Evolutionary conservation across 1,140 invertebrate genomes (phyloP), one percentile per base, ranked within the genome.

Genomic region (Drosophila funebris): DNA sequence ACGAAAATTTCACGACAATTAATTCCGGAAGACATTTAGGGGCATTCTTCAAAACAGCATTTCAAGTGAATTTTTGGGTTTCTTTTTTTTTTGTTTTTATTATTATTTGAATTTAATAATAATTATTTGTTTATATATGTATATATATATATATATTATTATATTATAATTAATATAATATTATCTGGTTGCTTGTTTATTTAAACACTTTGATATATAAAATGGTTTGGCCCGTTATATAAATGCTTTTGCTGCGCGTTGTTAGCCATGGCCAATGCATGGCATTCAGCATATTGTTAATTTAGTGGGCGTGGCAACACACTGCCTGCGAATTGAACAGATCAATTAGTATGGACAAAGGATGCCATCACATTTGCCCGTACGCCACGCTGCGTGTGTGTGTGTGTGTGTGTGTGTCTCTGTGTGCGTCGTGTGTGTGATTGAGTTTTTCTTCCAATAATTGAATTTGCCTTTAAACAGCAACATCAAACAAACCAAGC

Each of bases 1-100:
- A 91, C 90, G 90, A 91, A 91, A 91, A 91, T 91, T 91, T 91
- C 90, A 91, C 90, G 90, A 91, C 90, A 90, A 90, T 91, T 91
- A 72, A 91, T 91, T 91, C 90, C 90, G 90, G 90, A 90, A 91
- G 90, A 91, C 90, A 91, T 91, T 91, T 87, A 84, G 83, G 85
- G 76, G 74, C 75, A 81, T 71, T 78, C 70, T 80, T 56, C 44
- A 57, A 67, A 64, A 64, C 60, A 66, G 58, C 73, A 75, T 63
- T 75, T 71, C 58, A 63, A 56, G 29, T 71, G 44, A 52, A 69
- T 67, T 62, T 62, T 70, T 8, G 27, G 31, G 27, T 53, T n/a
- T 70, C 63, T 46, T 44, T 54, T 58, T 68, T 58, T 33, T 50
- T 75, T 57, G 39, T 48, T 69, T 22, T 27, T 48, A 7, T 48